phyloP scores from a whole-genome alignment of 2,797 vertebrate genomes.

The Tamandua tetradactyla region DNA sequence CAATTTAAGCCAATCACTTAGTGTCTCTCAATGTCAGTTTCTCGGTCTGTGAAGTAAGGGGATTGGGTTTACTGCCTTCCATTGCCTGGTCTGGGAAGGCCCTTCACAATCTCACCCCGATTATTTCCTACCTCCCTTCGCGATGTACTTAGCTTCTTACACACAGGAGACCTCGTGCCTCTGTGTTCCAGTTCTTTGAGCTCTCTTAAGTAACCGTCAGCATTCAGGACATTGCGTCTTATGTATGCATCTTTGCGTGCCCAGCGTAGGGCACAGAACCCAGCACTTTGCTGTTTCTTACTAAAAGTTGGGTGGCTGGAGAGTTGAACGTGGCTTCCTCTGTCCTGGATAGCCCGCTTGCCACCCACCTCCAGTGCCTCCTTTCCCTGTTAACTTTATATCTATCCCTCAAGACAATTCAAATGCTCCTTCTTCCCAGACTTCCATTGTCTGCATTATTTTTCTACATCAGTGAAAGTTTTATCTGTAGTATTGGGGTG shows the following conservation, averaged over 20 bases:
- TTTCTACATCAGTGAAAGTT: constrained; percentile 5
- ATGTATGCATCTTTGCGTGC: not conserved
- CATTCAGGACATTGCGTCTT: not conserved
- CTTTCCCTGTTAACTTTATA: not conserved
- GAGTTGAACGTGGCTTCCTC: not conserved
- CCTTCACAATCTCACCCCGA: not conserved
- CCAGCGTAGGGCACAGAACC: not conserved
- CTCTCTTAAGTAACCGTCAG: not conserved
- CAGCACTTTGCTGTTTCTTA: not conserved
- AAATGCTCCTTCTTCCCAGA: not conserved
- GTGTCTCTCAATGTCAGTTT: not conserved
- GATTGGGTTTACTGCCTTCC: not conserved
- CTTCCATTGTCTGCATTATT: not conserved
- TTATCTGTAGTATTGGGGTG: not conserved
- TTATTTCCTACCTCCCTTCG: not conserved
- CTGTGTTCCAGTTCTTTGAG: not conserved
- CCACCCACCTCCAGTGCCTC: not conserved
- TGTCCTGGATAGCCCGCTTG: not conserved
- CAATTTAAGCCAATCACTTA: not conserved
- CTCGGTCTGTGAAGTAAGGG: not conserved
- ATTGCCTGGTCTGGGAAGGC: not conserved
- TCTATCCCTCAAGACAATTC: not conserved
- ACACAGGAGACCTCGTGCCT: not conserved
- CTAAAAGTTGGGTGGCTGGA: too few relatives aligned
- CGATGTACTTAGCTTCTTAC: not conserved